Base-by-base conservation (phyloP, 2,113 vertebrate species). In the Etia nguti region DNA sequence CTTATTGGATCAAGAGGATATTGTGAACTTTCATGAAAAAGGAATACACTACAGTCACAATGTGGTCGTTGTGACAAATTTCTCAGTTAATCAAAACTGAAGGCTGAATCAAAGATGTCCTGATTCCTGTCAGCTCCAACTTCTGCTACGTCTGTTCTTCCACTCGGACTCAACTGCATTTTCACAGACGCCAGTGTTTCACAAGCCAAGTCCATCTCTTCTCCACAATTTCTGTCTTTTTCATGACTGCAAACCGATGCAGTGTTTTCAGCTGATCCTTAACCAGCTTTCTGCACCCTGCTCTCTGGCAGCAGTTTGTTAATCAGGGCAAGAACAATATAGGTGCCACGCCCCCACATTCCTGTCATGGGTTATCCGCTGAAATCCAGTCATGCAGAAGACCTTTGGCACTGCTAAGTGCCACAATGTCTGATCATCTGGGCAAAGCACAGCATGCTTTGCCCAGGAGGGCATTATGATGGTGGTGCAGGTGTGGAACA, bases 301-400 rank as follows among this genome's bases (percentile, higher is more conserved):
- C 77, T 79, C 54, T 80, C 36, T 81, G 22, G 36, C 43, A 68
- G 77, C 26, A 62, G 73, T 52, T 38, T 43, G 77, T 91, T 91
- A 83, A 93, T 91, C 26, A 68, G 90, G 86, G 48, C 18, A 11
- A 87, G 88, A 89, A 83, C 86, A 84, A 84, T 85, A 91, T 86
- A 38, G 48, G 89, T 90, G 36, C 88, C 88, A 90, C 85, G 86
- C 83, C 75, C 83, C 81, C 48, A 81, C 93, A 96, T 96, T 96
- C 95, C 93, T 95, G 68, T 59, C 81, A 88, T 11, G 88, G 31
- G 84, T 93, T 94, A 91, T 95, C 85, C 46, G 4, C 86, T 94
- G 84, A 89, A 62, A 91, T 18, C 38, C 89, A 92, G 87, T 94
- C 95, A 96, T 93, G 93, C 92, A 95, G 86, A 93, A 92, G 59